Percentiles rank a stretch among this genome's conserved stretches.
Evolutionary conservation across 2,888 invertebrate genomes (phyloP).

Genomic region (Tetragnatha montana): DNA sequence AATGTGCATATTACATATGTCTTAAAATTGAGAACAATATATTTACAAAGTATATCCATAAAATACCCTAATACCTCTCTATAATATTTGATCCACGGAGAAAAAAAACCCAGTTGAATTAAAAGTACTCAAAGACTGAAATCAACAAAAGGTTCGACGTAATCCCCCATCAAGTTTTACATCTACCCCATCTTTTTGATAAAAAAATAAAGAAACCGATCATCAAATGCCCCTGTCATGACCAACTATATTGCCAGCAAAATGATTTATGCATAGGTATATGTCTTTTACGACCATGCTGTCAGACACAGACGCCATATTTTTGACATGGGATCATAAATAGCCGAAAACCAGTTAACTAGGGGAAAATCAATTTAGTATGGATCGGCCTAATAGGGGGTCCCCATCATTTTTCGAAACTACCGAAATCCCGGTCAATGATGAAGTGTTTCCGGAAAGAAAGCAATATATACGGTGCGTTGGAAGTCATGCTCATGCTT

Average conservation of each 20-base stretch:
- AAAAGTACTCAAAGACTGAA: too few species aligned
- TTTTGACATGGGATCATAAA: slow-evolving; percentile 64
- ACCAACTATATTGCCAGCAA: slow-evolving; percentile 50
- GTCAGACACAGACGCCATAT: slow-evolving; percentile 55
- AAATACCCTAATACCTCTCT: too few species aligned
- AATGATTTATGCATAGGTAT: slow-evolving; percentile 68
- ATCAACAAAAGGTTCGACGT: too few species aligned
- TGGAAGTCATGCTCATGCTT: not conserved
- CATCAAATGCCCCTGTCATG: slow-evolving; percentile 56
- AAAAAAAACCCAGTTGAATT: slow-evolving; percentile 9
- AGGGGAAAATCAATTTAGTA: slow-evolving; percentile 61
- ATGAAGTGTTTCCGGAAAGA: not conserved
- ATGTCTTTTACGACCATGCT: slow-evolving; percentile 61
- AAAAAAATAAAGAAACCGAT: not conserved
- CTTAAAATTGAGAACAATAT: too few species aligned
- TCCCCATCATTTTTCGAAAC: slow-evolving; percentile 36
- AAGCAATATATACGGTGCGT: not conserved
- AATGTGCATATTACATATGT: too few species aligned
- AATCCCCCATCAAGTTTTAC: too few species aligned
- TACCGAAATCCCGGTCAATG: slow-evolving; percentile 7
- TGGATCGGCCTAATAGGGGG: slow-evolving; percentile 37
- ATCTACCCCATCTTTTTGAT: not conserved
- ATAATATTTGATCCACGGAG: not conserved
- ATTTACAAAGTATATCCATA: too few species aligned
- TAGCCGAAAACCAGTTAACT: slow-evolving; percentile 61